Base-by-base conservation (phyloP, 2,797 vertebrate genomes). In the Lemur catta region DNA sequence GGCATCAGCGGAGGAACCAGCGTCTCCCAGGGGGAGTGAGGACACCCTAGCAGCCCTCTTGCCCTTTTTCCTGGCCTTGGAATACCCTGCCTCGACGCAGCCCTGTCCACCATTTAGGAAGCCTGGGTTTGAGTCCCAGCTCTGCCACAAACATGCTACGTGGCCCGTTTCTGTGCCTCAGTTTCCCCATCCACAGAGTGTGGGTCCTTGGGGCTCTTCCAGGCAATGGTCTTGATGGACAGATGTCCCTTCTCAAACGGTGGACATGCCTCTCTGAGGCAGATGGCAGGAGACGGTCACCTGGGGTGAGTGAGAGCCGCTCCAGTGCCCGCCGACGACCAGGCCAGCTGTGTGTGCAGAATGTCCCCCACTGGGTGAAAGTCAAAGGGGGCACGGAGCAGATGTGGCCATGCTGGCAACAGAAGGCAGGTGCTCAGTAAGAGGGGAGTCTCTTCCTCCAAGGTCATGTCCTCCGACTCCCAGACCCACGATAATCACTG, bases 1-100 rank as follows among this genome's bases (percentile, higher is more conserved):
- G 52, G 35, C 2, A 0, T 12, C 0, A 0, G 28, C 13, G 15
- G 33, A 75, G 28, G 38, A 6, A 3, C 9, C 0, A 17, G 76
- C n/a, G 0, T 41, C 59, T 10, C 6, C 15, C 20, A 18, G 74
- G 41, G 26, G 20, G 9, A 4, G 24, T 4, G 2, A 14, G 55
- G 61, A 43, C 14, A 20, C 4, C 1, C 9, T 1, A 2, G 69
- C 14, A 1, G 67, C 11, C 50, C 20, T 65, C 12, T n/a, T 0
- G 30, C 28, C 35, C 5, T 48, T 33, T 26, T 17, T 65, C 63
- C 41, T 26, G 35, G 15, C 48, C 61, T 57, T 9, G 33, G 22
- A 46, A 43, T 22, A 35, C 0, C 28, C 43, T 0, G 1, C 38
- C 79, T 84, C 1, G 1, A 84, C 22, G 13, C 82, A 11, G 26